Conservation (phyloP, 2,888 invertebrate genomes). For the Spodoptera picta region DNA sequence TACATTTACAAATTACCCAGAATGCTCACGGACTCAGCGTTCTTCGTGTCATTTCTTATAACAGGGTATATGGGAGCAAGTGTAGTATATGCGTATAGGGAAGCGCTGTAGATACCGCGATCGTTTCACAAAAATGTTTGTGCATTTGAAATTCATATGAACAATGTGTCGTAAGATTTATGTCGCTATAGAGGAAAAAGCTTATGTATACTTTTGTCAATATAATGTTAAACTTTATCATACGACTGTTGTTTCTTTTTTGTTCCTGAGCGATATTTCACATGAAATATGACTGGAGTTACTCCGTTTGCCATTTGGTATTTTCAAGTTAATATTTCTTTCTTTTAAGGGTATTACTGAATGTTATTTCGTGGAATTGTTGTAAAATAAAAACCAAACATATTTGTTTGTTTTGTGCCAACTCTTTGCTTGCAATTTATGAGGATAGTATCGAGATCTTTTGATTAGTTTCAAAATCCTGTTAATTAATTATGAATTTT, state of each 20-base stretch:
- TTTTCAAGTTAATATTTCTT: not conserved
- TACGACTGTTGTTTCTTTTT: constrained; percentile 10
- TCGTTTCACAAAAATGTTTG: constrained; percentile 18
- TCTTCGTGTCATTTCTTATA: constrained; percentile 66
- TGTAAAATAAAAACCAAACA: too few relatives aligned
- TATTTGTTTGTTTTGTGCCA: too few relatives aligned
- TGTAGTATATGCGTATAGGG: constrained; percentile 66
- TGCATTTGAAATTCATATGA: constrained; percentile 27
- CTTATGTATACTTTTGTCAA: constrained; percentile 32
- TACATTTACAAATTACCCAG: constrained; percentile 62
- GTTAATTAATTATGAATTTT: too few relatives aligned
- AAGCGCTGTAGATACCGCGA: constrained; percentile 41
- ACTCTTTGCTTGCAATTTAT: too few relatives aligned
- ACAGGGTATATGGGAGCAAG: constrained; percentile 66
- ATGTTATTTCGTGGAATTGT: too few relatives aligned
- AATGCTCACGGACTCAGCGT: constrained; percentile 58
- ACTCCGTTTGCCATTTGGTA: not conserved
- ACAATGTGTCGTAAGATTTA: constrained; percentile 33
- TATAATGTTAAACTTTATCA: constrained; percentile 30
- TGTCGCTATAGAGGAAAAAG: constrained; percentile 23
- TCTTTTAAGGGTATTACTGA: not conserved
- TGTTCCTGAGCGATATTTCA: constrained; percentile 15
- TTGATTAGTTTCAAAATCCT: too few relatives aligned
- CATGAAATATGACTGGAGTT: constrained; percentile 1
- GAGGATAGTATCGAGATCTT: too few relatives aligned